Evolutionary conservation across 2,888 invertebrate species (phyloP), one percentile per base, ranked within the genome.

Genomic region (Eueremaeus valkanovi): DNA sequence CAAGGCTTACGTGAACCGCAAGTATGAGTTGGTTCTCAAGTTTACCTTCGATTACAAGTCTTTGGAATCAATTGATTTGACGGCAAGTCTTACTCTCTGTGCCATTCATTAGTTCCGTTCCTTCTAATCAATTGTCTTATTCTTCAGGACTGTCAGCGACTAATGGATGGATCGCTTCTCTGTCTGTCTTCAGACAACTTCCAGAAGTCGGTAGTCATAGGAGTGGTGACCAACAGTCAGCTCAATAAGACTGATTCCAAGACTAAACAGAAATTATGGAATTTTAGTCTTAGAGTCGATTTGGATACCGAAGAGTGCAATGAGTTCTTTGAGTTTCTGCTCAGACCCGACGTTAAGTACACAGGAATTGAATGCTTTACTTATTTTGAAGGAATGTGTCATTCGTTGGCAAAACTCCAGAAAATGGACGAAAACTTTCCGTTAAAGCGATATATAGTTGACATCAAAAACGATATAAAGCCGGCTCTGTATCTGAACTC

Each of bases 341-440:
- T 66, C 5, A 66, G n/a, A 18, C 36, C 36, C 8, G 8, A 36
- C n/a, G 16, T n/a, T 21, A 31, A n/a, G 6, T 66, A 66, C 77
- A 81, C 88, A 0, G 90, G 92, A 90, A 87, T 90, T 1, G 92
- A 92, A 82, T 89, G 90, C 73, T 88, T 88, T 73, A 88, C 90
- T 0, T 93, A 90, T 82, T 92, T 92, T 81, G 92, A 92, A 81
- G 91, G 92, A 0, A 93, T 92, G 81, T 86, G 89, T 78, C 88
- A 90, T 81, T 90, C 92, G 0, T 84, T 92, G 73, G 86, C 86
- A 79, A 90, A 89, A n/a, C 82, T 93, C 33, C 87, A 90, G 81
- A 83, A 83, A 0, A 86, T 84, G 58, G 80, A 85, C 27, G 83
- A 86, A 8, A 85, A 86, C 40, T 86, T 92, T 80, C 90, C 91